Percentiles rank a stretch among this genome's conserved stretches.
Evolutionary conservation across 2,888 invertebrate species (phyloP).

Genomic region (Hydriomena furcata): DNA sequence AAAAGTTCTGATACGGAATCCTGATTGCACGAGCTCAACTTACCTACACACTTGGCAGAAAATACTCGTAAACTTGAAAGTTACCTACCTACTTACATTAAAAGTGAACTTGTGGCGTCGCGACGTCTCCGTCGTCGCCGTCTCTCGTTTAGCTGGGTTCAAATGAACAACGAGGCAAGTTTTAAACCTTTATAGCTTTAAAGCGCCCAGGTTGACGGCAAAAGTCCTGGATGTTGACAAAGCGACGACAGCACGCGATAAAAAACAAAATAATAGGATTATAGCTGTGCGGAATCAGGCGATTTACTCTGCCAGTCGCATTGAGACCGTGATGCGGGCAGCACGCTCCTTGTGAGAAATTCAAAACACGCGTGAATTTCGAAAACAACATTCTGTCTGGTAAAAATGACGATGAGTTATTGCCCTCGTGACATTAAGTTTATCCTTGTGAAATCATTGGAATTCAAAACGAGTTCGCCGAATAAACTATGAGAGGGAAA

Average conservation of each 20-base stretch:
- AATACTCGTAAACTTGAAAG: no score
- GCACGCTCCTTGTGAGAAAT: conserved; percentile 52
- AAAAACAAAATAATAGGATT: no score
- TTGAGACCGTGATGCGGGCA: conserved; percentile 54
- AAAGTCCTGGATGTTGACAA: no score
- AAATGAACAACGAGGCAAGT: no score
- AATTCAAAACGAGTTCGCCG: conserved; percentile 41
- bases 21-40: no score
- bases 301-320: conserved; percentile 42
- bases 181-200: neutral
- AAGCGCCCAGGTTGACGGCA: neutral
- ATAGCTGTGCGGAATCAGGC: conserved; percentile 10
- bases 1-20: no score
- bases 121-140: no score
- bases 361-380: conserved; percentile 50
- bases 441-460: conserved; percentile 40
- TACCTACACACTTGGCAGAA: no score
- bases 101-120: no score
- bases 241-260: no score
- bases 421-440: conserved; percentile 46
- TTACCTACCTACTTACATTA: no score
- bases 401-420: conserved; percentile 56
- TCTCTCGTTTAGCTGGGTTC: no score
- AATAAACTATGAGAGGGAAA: conserved; percentile 40
- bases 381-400: conserved; percentile 41